phyloP scores from a whole-genome alignment of 2,888 invertebrate genomes.

The Cantharis rustica region DNA sequence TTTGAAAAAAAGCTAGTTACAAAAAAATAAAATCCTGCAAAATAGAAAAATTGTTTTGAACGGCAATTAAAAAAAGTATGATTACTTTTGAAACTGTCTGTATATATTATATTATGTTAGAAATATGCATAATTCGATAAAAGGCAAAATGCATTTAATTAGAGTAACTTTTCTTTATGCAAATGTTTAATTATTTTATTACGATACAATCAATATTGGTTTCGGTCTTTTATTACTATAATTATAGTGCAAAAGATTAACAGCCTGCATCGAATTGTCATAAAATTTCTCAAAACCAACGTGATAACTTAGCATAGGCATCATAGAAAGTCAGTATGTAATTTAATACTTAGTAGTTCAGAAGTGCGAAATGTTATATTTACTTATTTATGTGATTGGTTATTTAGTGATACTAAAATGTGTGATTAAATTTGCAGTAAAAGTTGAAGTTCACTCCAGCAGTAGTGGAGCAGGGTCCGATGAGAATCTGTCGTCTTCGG shows the following conservation, averaged over 20 bases:
- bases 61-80: background rate
- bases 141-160: background rate
- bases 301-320: background rate
- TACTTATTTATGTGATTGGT: background rate
- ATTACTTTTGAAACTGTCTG: background rate
- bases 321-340: background rate
- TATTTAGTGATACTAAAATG: background rate
- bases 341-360: background rate
- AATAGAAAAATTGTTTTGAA: too few relatives aligned
- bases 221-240: constrained; percentile 3
- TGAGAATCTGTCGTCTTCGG: constrained; percentile 65
- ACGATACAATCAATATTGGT: constrained; percentile 7
- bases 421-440: constrained; percentile 62
- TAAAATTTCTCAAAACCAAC: constrained; percentile 2
- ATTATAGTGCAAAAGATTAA: constrained; percentile 9
- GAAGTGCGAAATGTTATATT: background rate
- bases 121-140: background rate
- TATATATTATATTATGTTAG: too few relatives aligned
- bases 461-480: constrained; percentile 69
- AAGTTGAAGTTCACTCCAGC: constrained; percentile 85
- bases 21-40: too few relatives aligned
- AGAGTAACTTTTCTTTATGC: background rate
- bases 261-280: constrained; percentile 1
- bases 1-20: too few relatives aligned
- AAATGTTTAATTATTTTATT: background rate